Evolutionary conservation across 2,888 invertebrate species (phyloP).

Genomic region (Dysmachus trigonus): DNA sequence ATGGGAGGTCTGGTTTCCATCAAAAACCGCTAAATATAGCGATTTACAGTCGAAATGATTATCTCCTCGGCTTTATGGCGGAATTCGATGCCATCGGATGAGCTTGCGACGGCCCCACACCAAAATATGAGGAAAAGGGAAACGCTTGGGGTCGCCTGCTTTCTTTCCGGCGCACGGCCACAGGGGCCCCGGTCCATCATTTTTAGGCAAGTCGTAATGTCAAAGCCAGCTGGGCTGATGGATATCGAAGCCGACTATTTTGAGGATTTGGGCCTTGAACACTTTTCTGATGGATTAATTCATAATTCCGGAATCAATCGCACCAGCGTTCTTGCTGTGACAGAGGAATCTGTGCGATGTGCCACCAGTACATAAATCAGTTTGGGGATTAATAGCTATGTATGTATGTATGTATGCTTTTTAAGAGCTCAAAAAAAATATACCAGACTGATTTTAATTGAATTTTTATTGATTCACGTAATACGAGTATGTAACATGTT

Average conservation of each 20-base stretch:
- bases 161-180: neutral
- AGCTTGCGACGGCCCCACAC: neutral
- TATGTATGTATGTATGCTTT: neutral
- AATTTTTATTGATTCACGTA: neutral
- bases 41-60: constrained; percentile 26
- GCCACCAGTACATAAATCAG: neutral
- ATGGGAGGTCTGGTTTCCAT: constrained; percentile 39
- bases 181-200: neutral
- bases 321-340: neutral
- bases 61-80: constrained; percentile 17
- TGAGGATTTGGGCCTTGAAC: neutral
- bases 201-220: neutral
- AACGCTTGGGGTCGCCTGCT: neutral
- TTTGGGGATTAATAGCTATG: neutral
- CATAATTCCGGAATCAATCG: neutral
- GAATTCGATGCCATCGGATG: constrained; percentile 18
- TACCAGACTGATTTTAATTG: neutral
- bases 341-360: neutral
- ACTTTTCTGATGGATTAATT: neutral
- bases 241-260: neutral
- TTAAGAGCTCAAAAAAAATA: neutral
- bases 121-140: neutral
- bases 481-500: neutral
- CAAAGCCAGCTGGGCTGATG: neutral
- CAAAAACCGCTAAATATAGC: constrained; percentile 39